Conservation (phyloP, 2,888 invertebrate genomes). For the Alcis repandata region DNA sequence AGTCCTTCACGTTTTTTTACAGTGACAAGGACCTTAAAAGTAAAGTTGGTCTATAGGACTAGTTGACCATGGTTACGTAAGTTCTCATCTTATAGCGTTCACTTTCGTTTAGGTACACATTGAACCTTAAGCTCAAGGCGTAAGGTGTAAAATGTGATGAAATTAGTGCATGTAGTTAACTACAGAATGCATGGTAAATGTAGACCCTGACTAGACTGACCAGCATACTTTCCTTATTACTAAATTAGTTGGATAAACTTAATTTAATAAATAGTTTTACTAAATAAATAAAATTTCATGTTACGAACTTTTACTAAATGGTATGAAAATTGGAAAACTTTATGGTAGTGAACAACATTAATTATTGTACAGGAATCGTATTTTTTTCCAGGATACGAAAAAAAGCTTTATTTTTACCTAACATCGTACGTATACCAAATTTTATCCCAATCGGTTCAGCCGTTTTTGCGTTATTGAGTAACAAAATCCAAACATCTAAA, state of each 20-base stretch:
- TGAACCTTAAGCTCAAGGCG: slow-evolving; percentile 15
- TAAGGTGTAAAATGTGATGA: slow-evolving; percentile 20
- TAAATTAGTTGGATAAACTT: neutral
- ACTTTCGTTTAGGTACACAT: slow-evolving; percentile 9
- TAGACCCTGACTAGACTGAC: neutral
- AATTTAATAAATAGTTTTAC: too few relatives aligned
- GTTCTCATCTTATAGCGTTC: slow-evolving; percentile 23
- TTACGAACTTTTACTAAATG: too few relatives aligned
- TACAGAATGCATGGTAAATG: slow-evolving; percentile 14
- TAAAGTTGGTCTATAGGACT: neutral
- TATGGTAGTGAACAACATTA: too few relatives aligned
- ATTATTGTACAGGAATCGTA: too few relatives aligned
- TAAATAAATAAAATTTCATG: too few relatives aligned
- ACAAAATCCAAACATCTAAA: too few relatives aligned
- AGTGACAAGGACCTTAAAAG: slow-evolving; percentile 2
- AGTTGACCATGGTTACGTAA: slow-evolving; percentile 35
- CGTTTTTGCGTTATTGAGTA: too few relatives aligned
- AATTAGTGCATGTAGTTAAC: neutral
- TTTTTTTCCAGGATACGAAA: too few relatives aligned
- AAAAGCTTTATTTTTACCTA: too few relatives aligned
- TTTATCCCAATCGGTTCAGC: too few relatives aligned
- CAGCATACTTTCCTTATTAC: slow-evolving; percentile 3
- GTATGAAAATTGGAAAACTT: too few relatives aligned
- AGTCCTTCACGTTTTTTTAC: neutral
- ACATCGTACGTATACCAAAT: too few relatives aligned